Evolutionary conservation across 2,113 vertebrate species (phyloP).

Genomic region (Paradisaea rubra): DNA sequence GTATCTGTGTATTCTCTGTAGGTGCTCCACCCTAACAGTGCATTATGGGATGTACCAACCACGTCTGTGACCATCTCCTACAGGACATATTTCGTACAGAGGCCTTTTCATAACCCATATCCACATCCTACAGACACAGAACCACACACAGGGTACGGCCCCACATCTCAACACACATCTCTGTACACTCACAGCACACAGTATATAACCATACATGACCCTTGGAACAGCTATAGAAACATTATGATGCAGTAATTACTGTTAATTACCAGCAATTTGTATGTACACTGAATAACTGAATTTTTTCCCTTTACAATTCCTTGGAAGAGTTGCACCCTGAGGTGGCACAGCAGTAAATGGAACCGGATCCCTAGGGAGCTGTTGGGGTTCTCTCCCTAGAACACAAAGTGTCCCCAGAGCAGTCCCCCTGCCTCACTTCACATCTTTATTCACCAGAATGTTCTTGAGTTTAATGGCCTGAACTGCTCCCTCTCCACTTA

Average conservation of each 20-base stretch:
- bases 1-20: neutral
- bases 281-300: neutral
- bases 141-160: neutral
- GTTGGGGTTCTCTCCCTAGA: neutral
- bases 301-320: neutral
- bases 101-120: neutral
- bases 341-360: neutral
- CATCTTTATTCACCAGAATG: neutral
- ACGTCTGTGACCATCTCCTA: too few relatives aligned
- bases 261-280: neutral
- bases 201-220: neutral
- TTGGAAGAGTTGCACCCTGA: neutral
- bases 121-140: neutral
- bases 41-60: too few relatives aligned
- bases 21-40: neutral
- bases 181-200: neutral
- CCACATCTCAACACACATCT: neutral
- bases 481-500: neutral
- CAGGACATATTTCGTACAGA: neutral
- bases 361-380: neutral
- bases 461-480: neutral
- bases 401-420: neutral
- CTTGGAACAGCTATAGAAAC: neutral
- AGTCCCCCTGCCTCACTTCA: neutral
- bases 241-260: neutral